Conservation (phyloP, 1,140 invertebrate species). For the Archivesica marissinica region DNA sequence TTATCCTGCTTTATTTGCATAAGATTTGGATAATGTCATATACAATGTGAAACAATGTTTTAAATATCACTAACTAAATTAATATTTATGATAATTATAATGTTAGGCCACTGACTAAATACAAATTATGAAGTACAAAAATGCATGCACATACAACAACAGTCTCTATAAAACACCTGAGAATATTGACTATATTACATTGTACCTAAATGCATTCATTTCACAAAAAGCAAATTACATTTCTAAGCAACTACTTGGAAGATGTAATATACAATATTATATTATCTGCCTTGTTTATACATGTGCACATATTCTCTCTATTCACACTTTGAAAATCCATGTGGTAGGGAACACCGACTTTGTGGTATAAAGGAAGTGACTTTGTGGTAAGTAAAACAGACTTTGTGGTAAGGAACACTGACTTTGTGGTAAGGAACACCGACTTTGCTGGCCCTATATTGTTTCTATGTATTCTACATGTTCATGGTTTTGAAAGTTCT, state of each 20-base stretch:
- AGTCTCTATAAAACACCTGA: conserved; percentile 8
- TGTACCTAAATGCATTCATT: conserved; percentile 43
- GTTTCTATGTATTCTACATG: no score
- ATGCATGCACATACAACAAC: conserved; percentile 43
- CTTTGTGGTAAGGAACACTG: no score
- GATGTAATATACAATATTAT: not conserved
- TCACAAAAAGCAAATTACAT: not conserved
- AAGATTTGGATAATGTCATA: no score
- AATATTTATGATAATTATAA: not conserved
- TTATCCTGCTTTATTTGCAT: no score
- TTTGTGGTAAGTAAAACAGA: no score
- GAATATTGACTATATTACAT: not conserved
- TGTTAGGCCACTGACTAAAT: conserved; percentile 39
- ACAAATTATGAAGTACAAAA: conserved; percentile 37
- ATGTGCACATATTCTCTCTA: not conserved
- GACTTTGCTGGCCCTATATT: no score
- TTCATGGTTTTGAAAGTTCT: no score
- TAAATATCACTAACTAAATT: not conserved
- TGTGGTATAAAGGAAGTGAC: no score
- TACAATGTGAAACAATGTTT: not conserved
- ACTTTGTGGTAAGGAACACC: no score
- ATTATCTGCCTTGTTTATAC: conserved; percentile 6
- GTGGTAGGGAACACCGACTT: conserved; percentile 26
- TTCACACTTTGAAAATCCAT: not conserved
- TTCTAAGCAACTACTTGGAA: not conserved